phyloP scores from a whole-genome alignment of 2,113 vertebrate genomes.

The Lichenostomus cassidix region DNA sequence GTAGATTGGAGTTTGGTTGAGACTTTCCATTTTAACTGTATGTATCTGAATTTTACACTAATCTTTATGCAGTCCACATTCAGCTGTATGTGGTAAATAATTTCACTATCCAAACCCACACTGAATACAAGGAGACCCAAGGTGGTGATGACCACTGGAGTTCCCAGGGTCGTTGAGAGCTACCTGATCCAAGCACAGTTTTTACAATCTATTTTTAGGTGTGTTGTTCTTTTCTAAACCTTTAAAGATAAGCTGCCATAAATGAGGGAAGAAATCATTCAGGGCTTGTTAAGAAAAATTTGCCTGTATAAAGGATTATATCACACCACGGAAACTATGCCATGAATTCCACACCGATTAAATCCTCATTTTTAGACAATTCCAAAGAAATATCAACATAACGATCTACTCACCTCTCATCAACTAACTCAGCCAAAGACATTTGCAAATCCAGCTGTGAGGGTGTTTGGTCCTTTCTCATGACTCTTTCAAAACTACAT shows the following conservation, averaged over 20 bases:
- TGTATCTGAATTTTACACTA: neutral
- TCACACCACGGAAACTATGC: neutral
- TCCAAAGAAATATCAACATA: neutral
- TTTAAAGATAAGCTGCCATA: neutral
- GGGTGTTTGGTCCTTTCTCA: neutral
- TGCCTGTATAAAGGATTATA: neutral
- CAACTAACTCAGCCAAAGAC: neutral
- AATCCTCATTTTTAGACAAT: neutral
- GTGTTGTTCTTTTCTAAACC: neutral
- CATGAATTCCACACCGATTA: neutral
- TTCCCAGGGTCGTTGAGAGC: neutral
- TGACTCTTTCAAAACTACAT: neutral
- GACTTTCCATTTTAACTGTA: neutral
- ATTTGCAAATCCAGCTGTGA: neutral
- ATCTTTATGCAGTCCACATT: neutral
- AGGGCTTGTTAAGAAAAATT: neutral
- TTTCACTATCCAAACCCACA: neutral
- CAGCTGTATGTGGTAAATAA: neutral
- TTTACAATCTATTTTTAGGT: neutral
- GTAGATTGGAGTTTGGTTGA: neutral
- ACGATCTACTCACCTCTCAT: neutral
- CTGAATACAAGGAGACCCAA: neutral
- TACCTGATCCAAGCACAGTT: neutral
- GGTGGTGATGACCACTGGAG: neutral
- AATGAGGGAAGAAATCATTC: neutral